Evolutionary conservation across 2,113 vertebrate genomes (phyloP), one percentile per base, ranked within the genome.

Genomic region (Orthochromis indermauri): DNA sequence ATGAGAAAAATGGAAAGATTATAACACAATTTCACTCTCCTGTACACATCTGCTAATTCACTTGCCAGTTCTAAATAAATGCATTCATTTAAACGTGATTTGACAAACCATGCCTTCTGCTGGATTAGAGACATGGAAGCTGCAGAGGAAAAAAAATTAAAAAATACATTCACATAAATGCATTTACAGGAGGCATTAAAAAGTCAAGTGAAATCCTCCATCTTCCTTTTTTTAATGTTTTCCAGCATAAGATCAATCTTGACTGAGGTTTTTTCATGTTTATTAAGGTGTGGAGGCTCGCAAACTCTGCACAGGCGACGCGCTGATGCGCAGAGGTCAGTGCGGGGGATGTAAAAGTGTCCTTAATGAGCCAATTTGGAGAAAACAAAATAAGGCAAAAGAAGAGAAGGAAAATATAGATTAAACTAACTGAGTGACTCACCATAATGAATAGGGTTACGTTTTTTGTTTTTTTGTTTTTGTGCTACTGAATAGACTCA

Each of bases 1-100:
- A 90, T 91, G 90, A 91, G 93, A 55, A 93, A 68, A 91, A 93
- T 84, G 90, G 87, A 90, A 90, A 91, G 87, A 95, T 94, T 92
- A 91, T 84, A 91, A 91, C 86, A 84, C 82, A 84, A 88, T 92
- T 89, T 91, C 81, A 86, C 86, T 81, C 82, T 83, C 42, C 80
- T 89, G 85, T 89, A 87, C 73, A 91, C 91, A 85, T 90, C 86
- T 88, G 90, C 81, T 90, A 91, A 93, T 92, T 93, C 84, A 84
- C 42, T 89, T 83, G 89, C 90, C 91, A 88, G 76, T 21, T 92
- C 86, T 80, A 91, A 91, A 92, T 89, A 87, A 91, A 94, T 42
- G 81, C 81, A 40, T 92, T 89, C 35, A 81, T 68, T 87, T 82
- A 83, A 86, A 90, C 63, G 8, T 78, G 59, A 86, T 89, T 81